Base-by-base conservation (phyloP, 1,140 invertebrate species). In the Diabrotica virgifera region DNA sequence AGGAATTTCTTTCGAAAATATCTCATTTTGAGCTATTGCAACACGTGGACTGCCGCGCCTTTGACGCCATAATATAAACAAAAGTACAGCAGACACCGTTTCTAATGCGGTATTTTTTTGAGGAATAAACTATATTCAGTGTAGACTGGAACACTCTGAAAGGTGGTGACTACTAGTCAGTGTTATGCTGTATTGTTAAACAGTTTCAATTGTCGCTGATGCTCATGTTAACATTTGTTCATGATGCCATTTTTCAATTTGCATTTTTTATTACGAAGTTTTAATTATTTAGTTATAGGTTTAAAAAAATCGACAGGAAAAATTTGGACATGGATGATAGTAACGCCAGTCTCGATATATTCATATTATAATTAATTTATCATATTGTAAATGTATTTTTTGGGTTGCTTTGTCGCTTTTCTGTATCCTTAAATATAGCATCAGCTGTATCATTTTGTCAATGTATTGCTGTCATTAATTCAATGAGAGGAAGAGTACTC, bases 81-180 rank as follows among this genome's bases (percentile, higher is more conserved):
- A 53, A 38, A 10, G 24, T 52, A 12, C 54, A 35, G 11, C 13
- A 63, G 52, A 50, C 62, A 9, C 10, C 35, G 50, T 37, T 58
- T 60, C 11, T 40, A 24, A 14, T 52, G 52, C 51, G 46, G 55
- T 46, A 55, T 56, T 57, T 40, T 35, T 51, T 55, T 14, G 11
- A 40, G 37, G 36, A 57, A 54, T 35, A 57, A 8, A 8, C 40
- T 10, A n/a, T 46, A 61, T 71, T 71, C 65, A 67, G 64, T 74
- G 69, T 74, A 67, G 68, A 70, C 68, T 68, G 67, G 67, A 67
- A 11, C 35, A 36, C 53, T 38, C 62, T 50, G 54, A 13, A 3
- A 35, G 70, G 65, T 70, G 64, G 72, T 66, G 70, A 71, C 75
- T 76, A 72, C 73, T 75, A 75, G 75, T 76, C 72, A 74, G 73